A percentile compares a stretch with the other conserved stretches of the same genome.
Evolutionary conservation across 2,113 vertebrate genomes (phyloP).

Genomic region (Neotoma lepida): DNA sequence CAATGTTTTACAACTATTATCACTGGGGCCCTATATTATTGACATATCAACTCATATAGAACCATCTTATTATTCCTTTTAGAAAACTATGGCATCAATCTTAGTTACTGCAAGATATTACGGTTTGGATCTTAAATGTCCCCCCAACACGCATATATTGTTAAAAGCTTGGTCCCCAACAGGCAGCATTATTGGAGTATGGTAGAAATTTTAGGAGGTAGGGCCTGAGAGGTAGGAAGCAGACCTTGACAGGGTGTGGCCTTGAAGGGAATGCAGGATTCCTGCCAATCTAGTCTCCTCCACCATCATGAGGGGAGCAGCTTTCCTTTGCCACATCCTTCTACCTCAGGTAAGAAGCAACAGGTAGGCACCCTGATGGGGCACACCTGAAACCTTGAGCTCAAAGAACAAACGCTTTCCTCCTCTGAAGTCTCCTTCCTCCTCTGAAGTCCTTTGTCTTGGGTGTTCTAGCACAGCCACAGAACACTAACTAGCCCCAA

Average conservation of each 20-base stretch:
- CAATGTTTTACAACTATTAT: neutral
- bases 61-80: neutral
- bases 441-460: too few relatives aligned
- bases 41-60: neutral
- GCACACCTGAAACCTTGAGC: too few relatives aligned
- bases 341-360: neutral
- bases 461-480: too few relatives aligned
- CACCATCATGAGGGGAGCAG: neutral
- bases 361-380: neutral
- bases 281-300: neutral
- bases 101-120: neutral
- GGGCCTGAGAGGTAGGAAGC: neutral
- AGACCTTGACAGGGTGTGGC: neutral
- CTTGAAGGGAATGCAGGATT: neutral
- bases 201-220: neutral
- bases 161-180: neutral
- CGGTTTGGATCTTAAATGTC: neutral
- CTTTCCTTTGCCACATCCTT: neutral
- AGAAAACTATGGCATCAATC: neutral
- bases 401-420: too few relatives aligned
- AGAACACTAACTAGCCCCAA: too few relatives aligned
- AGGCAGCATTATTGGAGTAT: too few relatives aligned
- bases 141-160: neutral
- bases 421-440: too few relatives aligned
- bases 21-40: neutral